Evolutionary conservation across 1,140 invertebrate genomes (phyloP).

Genomic region (Drosophila takahashii): DNA sequence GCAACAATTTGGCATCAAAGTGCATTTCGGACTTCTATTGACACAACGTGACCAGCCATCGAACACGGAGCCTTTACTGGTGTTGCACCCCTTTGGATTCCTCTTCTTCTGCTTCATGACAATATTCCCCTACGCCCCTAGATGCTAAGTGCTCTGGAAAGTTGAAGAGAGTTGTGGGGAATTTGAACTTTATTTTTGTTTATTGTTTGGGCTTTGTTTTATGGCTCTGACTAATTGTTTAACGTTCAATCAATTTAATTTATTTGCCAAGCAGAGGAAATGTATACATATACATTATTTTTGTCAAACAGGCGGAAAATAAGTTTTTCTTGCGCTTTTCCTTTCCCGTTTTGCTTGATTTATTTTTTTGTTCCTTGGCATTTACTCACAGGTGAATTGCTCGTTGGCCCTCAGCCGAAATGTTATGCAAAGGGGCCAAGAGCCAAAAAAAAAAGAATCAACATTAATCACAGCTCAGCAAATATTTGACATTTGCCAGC

Average conservation of each 20-base stretch:
- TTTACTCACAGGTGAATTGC: constrained; percentile 65
- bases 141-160: constrained; percentile 38
- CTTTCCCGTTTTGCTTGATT: constrained; percentile 16
- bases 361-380: constrained; percentile 20
- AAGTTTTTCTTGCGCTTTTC: constrained; percentile 42
- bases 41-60: constrained; percentile 74
- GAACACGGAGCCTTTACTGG: constrained; percentile 50
- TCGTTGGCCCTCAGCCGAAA: constrained; percentile 42
- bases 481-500: constrained; percentile 80
- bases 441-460: constrained; percentile 65
- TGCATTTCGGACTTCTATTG: constrained; percentile 72
- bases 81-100: background rate
- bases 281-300: constrained; percentile 36
- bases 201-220: constrained; percentile 49
- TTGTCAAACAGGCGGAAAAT: constrained; percentile 57
- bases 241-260: constrained; percentile 77
- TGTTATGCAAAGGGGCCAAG: constrained; percentile 51
- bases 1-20: constrained; percentile 63
- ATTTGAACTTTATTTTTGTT: constrained; percentile 16
- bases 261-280: constrained; percentile 48
- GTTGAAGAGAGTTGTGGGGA: constrained; percentile 4
- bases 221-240: constrained; percentile 62
- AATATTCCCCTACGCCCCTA: background rate
- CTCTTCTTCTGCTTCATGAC: background rate
- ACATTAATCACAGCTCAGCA: constrained; percentile 82